Base-by-base conservation (phyloP, 2,888 invertebrate genomes). In the Crocallis elinguaria region DNA sequence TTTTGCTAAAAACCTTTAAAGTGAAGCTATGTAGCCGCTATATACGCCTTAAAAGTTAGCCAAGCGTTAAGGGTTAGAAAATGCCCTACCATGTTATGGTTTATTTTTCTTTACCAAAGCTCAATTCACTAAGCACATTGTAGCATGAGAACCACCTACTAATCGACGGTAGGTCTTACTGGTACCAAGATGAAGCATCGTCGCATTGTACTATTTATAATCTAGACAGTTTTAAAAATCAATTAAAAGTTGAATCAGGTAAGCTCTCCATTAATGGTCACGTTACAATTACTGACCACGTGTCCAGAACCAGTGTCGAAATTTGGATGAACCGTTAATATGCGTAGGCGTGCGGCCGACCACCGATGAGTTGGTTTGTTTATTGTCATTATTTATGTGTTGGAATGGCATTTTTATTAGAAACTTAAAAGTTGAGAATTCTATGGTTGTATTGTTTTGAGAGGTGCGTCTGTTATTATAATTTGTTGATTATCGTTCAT, bases 311-410 rank as follows among this genome's bases (percentile, higher is more conserved):
- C 23, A 16, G 29, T 52, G 29, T 36, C 16, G 46, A 36, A 46
- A 39, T 35, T 37, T 44, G 55, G 44, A 42, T 36, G 36, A 29
- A 44, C 62, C 62, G 65, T 67, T 69, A 66, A 21, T 14, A 16
- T 17, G 53, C 41, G 73, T 73, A 62, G 73, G 73, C 67, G 73
- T 9, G 1, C 38, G 38, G 9, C 64, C 64, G 65, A 61, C 61
- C 61, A 66, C 50, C 61, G 64, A 58, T 66, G 71, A 63, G 63
- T 66, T 56, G 55, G 64, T 71, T 70, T 70, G 69, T 73, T 69
- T 71, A 72, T 71, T 62, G 63, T 64, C 67, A 62, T 71, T 71
- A 72, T 71, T 67, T 71, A 69, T 73, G 56, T 57, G 49, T 68
- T 67, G 62, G 66, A 69, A 67, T 62, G 65, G 71, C 67, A 73